These are phyloP conservation scores for Brienomyrus brachyistius DNA, from an alignment of 2,113 vertebrate genomes.

Conservation along the genomic window DNA sequence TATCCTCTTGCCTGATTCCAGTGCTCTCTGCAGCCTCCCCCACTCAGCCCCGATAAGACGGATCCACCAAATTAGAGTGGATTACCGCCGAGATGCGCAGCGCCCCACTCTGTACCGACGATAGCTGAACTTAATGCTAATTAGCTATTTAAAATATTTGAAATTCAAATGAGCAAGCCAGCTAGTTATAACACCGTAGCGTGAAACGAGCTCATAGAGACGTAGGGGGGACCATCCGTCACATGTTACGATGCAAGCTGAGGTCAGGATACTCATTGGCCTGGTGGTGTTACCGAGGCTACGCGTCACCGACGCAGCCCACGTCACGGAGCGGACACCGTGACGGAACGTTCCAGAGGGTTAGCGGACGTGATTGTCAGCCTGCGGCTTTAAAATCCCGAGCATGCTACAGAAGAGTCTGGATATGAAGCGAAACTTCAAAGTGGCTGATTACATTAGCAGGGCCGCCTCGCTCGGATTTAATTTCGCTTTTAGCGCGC, in stretches of 20 bases:
- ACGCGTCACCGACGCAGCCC: neutral
- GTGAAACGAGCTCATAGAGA: neutral
- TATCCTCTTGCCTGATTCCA: constrained; percentile 46
- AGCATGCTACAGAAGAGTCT: neutral
- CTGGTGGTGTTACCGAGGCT: neutral
- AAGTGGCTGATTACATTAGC: neutral
- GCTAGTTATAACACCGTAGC: constrained; percentile 35
- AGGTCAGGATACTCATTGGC: neutral
- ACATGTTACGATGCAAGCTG: neutral
- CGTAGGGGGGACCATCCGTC: neutral
- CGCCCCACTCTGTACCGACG: constrained; percentile 44
- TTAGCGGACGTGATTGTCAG: neutral
- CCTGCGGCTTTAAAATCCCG: neutral
- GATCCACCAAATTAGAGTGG: constrained; percentile 44
- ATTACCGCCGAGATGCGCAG: constrained; percentile 33
- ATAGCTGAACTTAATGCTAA: constrained; percentile 57
- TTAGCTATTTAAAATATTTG: constrained; percentile 50
- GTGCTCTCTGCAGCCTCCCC: constrained; percentile 32
- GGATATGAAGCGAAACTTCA: neutral
- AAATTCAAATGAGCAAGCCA: constrained; percentile 47
- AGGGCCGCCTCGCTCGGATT: neutral
- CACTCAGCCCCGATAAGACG: constrained; percentile 45
- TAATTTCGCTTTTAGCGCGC: neutral
- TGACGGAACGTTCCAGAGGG: neutral
- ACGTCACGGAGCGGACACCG: neutral